Conservation (phyloP, 2,797 vertebrate genomes). For the Nyctibius grandis region DNA sequence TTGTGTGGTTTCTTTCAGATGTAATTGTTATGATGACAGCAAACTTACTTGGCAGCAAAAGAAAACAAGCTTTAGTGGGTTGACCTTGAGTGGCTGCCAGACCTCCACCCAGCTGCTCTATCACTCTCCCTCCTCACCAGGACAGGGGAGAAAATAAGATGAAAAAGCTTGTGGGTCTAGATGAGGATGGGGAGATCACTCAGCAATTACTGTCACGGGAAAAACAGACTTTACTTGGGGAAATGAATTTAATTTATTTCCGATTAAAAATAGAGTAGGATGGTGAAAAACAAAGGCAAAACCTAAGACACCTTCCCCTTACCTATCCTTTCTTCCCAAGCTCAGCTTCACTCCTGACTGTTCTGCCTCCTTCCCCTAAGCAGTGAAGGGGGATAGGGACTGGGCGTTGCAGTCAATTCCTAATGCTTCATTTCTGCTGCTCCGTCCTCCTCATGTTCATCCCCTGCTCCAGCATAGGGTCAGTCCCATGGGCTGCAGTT, state of each 20-base stretch:
- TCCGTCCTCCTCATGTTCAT: not conserved
- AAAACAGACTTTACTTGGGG: not conserved
- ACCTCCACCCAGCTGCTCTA: not conserved
- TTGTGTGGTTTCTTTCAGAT: not conserved
- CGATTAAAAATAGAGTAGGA: too few species aligned
- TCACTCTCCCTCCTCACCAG: not conserved
- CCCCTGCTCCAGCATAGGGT: not conserved
- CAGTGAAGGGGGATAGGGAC: not conserved
- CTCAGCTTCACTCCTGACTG: not conserved
- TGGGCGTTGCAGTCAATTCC: not conserved
- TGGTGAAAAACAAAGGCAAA: too few species aligned
- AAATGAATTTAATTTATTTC: not conserved
- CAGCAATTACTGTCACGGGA: not conserved
- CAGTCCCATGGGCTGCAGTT: not conserved
- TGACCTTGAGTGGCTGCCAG: not conserved
- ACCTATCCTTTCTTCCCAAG: not conserved
- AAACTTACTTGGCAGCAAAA: not conserved
- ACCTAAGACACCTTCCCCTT: not conserved
- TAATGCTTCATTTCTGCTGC: too few species aligned
- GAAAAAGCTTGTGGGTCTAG: not conserved
- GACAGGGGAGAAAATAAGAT: not conserved
- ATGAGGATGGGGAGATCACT: not conserved
- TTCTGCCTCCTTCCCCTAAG: accelerated
- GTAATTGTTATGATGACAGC: not conserved
- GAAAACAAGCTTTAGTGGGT: not conserved